Evolutionary conservation across 92 coral and sea anemone genomes (phyloP), one percentile per base, ranked within the genome.

Genomic region (Epizoanthus illoricatus): DNA sequence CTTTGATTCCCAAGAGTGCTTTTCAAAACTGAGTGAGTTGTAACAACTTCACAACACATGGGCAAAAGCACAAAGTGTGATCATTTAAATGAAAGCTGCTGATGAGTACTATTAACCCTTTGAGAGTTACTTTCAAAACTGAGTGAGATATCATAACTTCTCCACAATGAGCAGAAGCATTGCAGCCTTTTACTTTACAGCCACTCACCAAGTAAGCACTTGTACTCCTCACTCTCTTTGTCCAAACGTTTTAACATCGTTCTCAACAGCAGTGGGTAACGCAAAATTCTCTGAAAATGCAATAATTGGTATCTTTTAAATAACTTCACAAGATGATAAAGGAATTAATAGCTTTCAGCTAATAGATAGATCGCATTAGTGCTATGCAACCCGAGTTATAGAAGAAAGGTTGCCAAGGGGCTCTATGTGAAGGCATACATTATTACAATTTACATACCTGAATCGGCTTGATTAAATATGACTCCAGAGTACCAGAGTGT

Each of bases 401-500:
- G 16, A 69, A 49, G 3, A 16, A 62, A 39, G 10, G 36, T 56
- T 65, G 57, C 23, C 33, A 4, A 19, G 4, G 13, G 36, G 12
- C 16, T 13, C 41, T 15, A 33, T 13, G 66, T 10, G 10, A 60
- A 2, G 8, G n/a, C 80, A 60, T 9, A 12, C 12, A 0, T n/a
- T 75, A 13, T 19, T 52, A 20, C n/a, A n/a, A n/a, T n/a, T n/a
- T n/a, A n/a, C 84, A 33, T 68, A 97, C 99, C 92, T 97, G 99
- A 78, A 97, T 97, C 13, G 99, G 99, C 84, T 97, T 97, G 65
- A 97, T 97, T 20, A 97, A 88, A 52, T 93, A 97, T 0, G 99
- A 97, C 63, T 97, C 99, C 61, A 97, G 86, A 57, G 94, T 97
- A 45, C 98, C 97, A n/a, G 99, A 97, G 87, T 97, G 99, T 36